Conservation (phyloP, 30 jellyfish, hydroid and myxozoan species). For the Pseudorhiza aurosa region DNA sequence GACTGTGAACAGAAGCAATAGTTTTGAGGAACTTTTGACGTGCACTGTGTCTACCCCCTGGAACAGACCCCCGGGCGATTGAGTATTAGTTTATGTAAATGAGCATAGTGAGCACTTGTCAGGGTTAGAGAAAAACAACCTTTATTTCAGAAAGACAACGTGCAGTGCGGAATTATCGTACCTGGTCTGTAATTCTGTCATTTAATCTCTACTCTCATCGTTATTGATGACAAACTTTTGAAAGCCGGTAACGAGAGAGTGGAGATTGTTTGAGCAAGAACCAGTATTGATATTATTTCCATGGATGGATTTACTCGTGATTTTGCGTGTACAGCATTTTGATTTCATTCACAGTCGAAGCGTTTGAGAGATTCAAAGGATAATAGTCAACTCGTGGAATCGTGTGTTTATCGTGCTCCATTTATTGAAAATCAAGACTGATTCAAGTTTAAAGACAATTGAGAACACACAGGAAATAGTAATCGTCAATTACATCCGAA, state of each 20-base stretch:
- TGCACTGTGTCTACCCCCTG: slow-evolving; percentile 37
- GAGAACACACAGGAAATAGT: slow-evolving; percentile 44
- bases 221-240: not conserved
- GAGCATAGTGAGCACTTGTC: slow-evolving; percentile 65
- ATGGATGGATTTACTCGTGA: too few species aligned
- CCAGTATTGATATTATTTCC: not conserved
- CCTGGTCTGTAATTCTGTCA: not conserved
- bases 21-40: too few species aligned
- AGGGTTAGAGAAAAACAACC: slow-evolving; percentile 5
- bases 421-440: not conserved
- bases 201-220: not conserved
- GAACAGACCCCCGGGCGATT: slow-evolving; percentile 13
- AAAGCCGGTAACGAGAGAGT: not conserved
- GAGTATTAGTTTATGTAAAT: slow-evolving; percentile 36
- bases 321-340: not conserved
- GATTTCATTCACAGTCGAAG: not conserved
- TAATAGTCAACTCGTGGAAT: slow-evolving; percentile 15
- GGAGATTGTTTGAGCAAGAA: not conserved
- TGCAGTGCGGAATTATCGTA: not conserved
- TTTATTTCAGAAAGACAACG: not conserved
- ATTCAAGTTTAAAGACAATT: not conserved
- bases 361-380: too few species aligned
- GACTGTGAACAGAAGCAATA: too few species aligned
- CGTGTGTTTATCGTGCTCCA: slow-evolving; percentile 18
- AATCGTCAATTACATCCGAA: slow-evolving; percentile 31